Evolutionary conservation across 2,113 vertebrate species (phyloP).

Genomic region (Lonchura striata): DNA sequence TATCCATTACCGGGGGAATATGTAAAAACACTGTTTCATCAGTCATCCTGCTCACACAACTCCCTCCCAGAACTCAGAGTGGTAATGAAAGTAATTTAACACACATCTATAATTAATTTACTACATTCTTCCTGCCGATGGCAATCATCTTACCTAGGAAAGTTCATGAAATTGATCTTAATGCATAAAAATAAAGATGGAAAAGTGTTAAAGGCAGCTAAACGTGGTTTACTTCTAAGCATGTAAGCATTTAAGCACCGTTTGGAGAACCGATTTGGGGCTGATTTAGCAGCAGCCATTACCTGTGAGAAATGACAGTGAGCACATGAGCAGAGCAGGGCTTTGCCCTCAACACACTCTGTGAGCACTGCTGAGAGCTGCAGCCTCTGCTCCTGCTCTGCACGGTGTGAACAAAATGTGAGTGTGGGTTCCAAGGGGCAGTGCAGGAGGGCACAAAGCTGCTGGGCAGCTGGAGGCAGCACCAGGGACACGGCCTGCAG

Average conservation of each 20-base stretch:
- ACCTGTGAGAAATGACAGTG: background rate
- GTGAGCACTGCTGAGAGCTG: background rate
- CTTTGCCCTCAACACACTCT: background rate
- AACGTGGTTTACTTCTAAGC: constrained; percentile 50
- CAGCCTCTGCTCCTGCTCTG: background rate
- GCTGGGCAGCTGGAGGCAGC: background rate
- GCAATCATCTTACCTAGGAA: constrained; percentile 70
- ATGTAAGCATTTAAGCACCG: constrained; percentile 34
- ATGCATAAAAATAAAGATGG: constrained; percentile 52
- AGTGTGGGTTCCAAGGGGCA: background rate
- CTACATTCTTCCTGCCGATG: constrained; percentile 75
- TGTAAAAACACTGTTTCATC: constrained; percentile 73
- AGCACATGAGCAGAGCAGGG: background rate
- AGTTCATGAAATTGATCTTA: constrained; percentile 77
- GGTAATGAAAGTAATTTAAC: constrained; percentile 96
- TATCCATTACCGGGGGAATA: constrained; percentile 61
- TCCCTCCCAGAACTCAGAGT: constrained; percentile 73
- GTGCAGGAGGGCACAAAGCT: background rate
- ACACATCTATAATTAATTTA: constrained; percentile 96
- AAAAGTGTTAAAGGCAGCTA: constrained; percentile 49
- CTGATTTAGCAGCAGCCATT: constrained; percentile 57
- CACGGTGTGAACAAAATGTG: background rate
- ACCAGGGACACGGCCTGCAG: rapidly evolving
- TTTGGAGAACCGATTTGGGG: constrained; percentile 48
- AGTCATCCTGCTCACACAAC: constrained; percentile 76